Base-by-base conservation (phyloP, 2,113 vertebrate genomes). In the Leptobrachium ailaonicum region DNA sequence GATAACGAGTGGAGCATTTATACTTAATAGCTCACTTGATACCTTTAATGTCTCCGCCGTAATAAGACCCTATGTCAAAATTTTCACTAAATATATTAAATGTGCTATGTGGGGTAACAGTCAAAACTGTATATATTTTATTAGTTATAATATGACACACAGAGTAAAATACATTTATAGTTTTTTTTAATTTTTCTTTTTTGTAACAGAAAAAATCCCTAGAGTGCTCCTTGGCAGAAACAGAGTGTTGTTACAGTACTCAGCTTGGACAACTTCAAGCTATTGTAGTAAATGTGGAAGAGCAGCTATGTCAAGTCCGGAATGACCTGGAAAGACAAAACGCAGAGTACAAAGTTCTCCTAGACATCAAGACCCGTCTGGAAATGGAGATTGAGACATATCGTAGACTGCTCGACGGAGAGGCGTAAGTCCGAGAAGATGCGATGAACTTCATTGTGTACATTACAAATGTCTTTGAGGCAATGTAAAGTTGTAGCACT, bases 191-290 rank as follows among this genome's bases (percentile, higher is more conserved):
- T 32, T 54, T 41, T 42, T 4, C 32, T 64, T 2, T 8, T 14
- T 77, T 20, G 14, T 63, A 66, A 72, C 75, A 96, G 96, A 96
- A 96, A 95, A 81, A 77, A 1, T 87, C 94, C n/a, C 83, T 96
- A 83, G 95, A 95, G 84, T 82, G 68, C 2, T 92, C 91, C 0
- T 80, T 97, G 47, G 84, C 79, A 0, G 94, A 96, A 45, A 95
- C 91, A 1, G 89, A 96, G 71, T 14, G 0, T 0, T 85, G 87
- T 8, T 96, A 92, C 41, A 41, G 86, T 45, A 82, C 83, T 82
- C 87, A 88, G 80, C 92, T 97, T 71, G 81, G 84, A 9, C 68
- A 83, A 32, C 82, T 95, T 3, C 95, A 96, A 83, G 2, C 2
- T 5, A 82, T 87, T 68, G 91, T 96, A 62, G 84, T 86, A 2